Conservation (phyloP, 2,113 vertebrate genomes). For the Caranx ignobilis region DNA sequence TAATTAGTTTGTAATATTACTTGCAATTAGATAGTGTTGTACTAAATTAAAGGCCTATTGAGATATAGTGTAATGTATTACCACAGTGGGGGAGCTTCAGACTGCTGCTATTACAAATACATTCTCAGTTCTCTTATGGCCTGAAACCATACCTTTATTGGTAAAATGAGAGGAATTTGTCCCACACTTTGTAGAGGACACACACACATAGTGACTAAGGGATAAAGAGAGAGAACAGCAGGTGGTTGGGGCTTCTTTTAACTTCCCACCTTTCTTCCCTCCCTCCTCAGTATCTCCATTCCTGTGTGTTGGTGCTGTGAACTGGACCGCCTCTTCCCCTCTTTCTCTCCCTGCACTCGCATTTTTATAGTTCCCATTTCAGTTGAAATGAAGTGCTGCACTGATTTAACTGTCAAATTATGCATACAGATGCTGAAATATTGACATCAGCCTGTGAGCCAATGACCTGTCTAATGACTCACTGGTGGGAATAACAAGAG, state of each 20-base stretch:
- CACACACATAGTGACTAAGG: constrained; percentile 3
- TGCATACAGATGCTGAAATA: constrained; percentile 54
- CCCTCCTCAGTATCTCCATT: constrained; percentile 25
- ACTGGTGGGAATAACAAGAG: constrained; percentile 45
- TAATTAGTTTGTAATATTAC: constrained; percentile 41
- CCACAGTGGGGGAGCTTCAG: constrained; percentile 4
- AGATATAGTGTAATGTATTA: constrained; percentile 31
- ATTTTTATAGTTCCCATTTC: constrained; percentile 33
- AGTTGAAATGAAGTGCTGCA: constrained; percentile 28
- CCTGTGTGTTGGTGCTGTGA: constrained; percentile 21
- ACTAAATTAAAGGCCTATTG: constrained; percentile 21
- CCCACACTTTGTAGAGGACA: not conserved
- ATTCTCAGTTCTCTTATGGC: constrained; percentile 11
- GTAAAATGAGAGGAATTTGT: constrained; percentile 2
- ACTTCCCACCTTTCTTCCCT: constrained; percentile 16
- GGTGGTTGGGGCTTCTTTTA: constrained; percentile 46
- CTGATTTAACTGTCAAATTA: constrained; percentile 58
- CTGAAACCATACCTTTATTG: constrained; percentile 12
- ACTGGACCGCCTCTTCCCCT: constrained; percentile 14
- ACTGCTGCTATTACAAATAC: constrained; percentile 20
- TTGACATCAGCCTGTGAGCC: constrained; percentile 58
- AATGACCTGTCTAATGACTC: constrained; percentile 66
- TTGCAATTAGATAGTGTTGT: constrained; percentile 22
- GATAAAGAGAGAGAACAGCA: constrained; percentile 44
- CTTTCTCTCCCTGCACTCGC: constrained; percentile 4